phyloP scores from a whole-genome alignment of 1,140 invertebrate genomes.

The Pseudomyrmex cubaensis region DNA sequence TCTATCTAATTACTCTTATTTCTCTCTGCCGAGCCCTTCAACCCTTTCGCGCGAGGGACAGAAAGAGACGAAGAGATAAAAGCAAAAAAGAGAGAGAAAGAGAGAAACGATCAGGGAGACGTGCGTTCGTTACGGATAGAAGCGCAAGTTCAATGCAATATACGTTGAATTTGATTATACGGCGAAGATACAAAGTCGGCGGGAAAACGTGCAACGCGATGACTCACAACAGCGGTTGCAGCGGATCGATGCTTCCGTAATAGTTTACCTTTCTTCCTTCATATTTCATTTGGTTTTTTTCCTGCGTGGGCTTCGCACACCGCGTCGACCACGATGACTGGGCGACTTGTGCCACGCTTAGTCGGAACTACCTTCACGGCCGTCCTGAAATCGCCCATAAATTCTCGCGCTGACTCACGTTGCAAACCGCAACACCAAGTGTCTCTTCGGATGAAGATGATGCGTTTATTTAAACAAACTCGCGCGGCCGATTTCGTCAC shows the following conservation, averaged over 20 bases:
- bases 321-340: constrained; percentile 36
- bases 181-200: neutral
- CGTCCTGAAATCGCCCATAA: constrained; percentile 18
- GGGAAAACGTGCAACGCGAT: neutral
- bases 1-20: constrained; percentile 53
- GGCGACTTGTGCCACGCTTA: constrained; percentile 40
- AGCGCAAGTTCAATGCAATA: constrained; percentile 9
- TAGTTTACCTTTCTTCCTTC: constrained; percentile 40
- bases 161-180: neutral
- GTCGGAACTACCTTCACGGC: constrained; percentile 3
- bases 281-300: constrained; percentile 48
- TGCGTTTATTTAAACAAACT: constrained; percentile 36
- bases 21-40: constrained; percentile 19
- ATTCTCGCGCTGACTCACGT: constrained; percentile 32
- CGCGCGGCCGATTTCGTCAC: constrained; percentile 13
- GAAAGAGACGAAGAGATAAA: neutral
- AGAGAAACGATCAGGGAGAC: no score
- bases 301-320: neutral
- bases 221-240: constrained; percentile 8
- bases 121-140: constrained; percentile 29
- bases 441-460: constrained; percentile 40
- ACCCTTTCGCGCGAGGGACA: constrained; percentile 21
- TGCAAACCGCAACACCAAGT: constrained; percentile 18
- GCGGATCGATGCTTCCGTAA: constrained; percentile 44
- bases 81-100: neutral